phyloP scores from a whole-genome alignment of 2,113 vertebrate genomes.

The Hiodon tergisus region DNA sequence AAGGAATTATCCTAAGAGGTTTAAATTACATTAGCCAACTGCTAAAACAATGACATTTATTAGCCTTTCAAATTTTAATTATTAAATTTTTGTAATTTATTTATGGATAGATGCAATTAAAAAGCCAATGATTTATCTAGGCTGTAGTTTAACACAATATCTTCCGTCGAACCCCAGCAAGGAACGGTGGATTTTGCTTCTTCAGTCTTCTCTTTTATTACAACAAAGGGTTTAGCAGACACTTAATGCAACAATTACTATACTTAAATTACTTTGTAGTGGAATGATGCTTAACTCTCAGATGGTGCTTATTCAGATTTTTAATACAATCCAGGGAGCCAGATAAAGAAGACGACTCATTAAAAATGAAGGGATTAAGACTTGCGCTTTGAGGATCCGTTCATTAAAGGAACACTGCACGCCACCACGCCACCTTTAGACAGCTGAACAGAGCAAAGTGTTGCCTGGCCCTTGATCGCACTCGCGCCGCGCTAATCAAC shows the following conservation, averaged over 20 bases:
- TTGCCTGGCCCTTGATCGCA: too few relatives aligned
- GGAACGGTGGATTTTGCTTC: not conserved
- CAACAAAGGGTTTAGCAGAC: not conserved
- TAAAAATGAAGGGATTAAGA: not conserved
- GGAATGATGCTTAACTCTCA: not conserved
- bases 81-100: not conserved
- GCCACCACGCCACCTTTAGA: not conserved
- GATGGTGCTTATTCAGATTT: not conserved
- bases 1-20: not conserved
- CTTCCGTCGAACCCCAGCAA: not conserved
- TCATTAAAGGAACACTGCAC: not conserved
- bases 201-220: not conserved
- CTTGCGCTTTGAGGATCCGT: not conserved
- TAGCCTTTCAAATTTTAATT: not conserved
- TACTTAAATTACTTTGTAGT: not conserved
- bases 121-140: not conserved
- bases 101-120: not conserved
- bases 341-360: not conserved
- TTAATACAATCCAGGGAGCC: not conserved
- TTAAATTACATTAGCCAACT: conserved; percentile 1
- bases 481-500: too few relatives aligned
- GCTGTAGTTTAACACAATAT: not conserved
- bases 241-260: not conserved
- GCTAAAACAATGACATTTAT: conserved; percentile 4
- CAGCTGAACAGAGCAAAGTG: not conserved